Base-by-base conservation (phyloP, 1,140 invertebrate species). In the Hypothenemus hampei region DNA sequence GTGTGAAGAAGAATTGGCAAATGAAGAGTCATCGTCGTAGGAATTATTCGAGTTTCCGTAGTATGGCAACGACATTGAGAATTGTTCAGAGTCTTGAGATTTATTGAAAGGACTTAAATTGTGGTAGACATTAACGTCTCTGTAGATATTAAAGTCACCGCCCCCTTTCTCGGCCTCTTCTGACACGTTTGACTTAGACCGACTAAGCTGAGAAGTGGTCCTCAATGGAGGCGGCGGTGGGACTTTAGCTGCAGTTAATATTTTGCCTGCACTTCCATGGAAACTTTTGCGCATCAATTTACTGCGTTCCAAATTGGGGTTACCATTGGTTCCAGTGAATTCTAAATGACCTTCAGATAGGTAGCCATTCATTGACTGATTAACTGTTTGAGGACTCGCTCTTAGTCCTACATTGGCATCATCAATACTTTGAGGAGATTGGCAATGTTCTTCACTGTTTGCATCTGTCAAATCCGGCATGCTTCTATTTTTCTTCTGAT, bases 281-380 rank as follows among this genome's bases (percentile, higher is more conserved):
- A 91, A 90, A 71, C 87, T 91, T 64, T 91, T 92, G 63, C 89
- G 80, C 89, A 91, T 93, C 36, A 92, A 73, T 65, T 87, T 88
- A 73, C 87, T 91, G 60, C 87, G 78, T 68, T 92, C 87, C 18
- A 91, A 75, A 65, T 90, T 91, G 1, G 89, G 86, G 73, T 91
- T 91, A 7, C 83, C 70, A 4, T 76, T 76, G 60, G 72, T 76
- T n/a, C 77, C 72, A n/a, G 74, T 63, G 62, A 85, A 88, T 63
- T 93, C 89, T 41, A 91, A 73, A 69, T 91, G 88, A 0, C 89
- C 89, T 73, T 93, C 89, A 10, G 88, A 91, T 41, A 93, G 73
- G 69, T 93, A 92, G 6, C 89, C 89, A 67, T 84, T 87, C 63
- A 88, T 72, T 43, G 76, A 78, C 40, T 43, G 21, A 73, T 73